Conservation (phyloP, 2,888 invertebrate genomes). For the Heliconius erato region DNA sequence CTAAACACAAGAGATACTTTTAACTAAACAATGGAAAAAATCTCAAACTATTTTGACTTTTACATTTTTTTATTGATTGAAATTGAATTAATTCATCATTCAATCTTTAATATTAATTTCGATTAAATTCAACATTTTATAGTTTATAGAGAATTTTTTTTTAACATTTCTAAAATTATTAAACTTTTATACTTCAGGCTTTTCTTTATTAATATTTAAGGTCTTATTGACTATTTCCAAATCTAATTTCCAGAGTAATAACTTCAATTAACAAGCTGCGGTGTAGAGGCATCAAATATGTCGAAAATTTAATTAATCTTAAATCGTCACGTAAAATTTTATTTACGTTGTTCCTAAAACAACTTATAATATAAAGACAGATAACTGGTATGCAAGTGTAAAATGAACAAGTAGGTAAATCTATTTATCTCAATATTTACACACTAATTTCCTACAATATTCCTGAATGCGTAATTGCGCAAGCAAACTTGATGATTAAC, state of each 20-base stretch:
- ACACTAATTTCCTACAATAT: neutral
- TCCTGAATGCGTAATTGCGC: conserved; percentile 32
- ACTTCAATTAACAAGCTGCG: neutral
- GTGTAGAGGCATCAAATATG: neutral
- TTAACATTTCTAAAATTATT: neutral
- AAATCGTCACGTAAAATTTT: neutral
- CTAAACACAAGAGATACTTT: too few species aligned
- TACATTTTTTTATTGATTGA: too few species aligned
- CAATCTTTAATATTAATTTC: neutral
- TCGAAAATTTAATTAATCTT: neutral
- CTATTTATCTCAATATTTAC: neutral
- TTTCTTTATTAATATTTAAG: neutral
- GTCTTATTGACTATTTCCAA: neutral
- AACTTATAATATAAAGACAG: neutral
- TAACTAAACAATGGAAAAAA: too few species aligned
- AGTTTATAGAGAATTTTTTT: neutral
- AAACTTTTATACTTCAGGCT: neutral
- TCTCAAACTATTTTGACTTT: too few species aligned
- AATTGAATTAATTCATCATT: neutral
- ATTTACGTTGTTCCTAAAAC: neutral
- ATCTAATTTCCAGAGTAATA: neutral
- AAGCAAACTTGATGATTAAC: conserved; percentile 34
- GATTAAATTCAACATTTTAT: neutral
- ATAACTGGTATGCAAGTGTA: neutral
- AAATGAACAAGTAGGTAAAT: conserved; percentile 17